These are phyloP conservation scores for Microtus ochrogaster DNA, from an alignment of 2,113 vertebrate genomes.

Conservation along the genomic window DNA sequence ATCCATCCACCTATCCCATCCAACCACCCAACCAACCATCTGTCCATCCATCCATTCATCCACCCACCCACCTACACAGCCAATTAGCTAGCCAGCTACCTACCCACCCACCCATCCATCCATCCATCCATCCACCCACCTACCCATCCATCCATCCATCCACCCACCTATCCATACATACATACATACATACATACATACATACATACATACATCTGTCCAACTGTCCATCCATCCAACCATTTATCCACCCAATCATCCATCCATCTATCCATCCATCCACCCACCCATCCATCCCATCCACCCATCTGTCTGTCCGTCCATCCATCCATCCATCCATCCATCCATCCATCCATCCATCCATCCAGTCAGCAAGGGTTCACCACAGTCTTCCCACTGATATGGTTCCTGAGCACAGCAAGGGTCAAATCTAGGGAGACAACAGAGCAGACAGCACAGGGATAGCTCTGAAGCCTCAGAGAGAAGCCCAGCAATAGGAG, in stretches of 20 bases:
- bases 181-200: too few species aligned
- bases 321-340: too few species aligned
- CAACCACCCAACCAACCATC: too few species aligned
- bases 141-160: background rate
- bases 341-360: background rate
- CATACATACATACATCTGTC: too few species aligned
- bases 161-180: background rate
- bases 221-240: too few species aligned
- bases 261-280: background rate
- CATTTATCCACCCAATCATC: too few species aligned
- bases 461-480: rapidly evolving
- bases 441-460: background rate
- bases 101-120: background rate
- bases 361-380: background rate
- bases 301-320: background rate
- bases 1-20: background rate
- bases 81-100: too few species aligned
- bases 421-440: background rate
- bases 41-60: background rate
- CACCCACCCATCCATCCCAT: background rate
- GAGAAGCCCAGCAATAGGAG: background rate
- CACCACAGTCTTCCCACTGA: background rate
- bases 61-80: too few species aligned
- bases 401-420: background rate
- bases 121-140: background rate